Evolutionary conservation across 2,113 vertebrate species (phyloP), one percentile per base, ranked within the genome.

Genomic region (Daboia siamensis): DNA sequence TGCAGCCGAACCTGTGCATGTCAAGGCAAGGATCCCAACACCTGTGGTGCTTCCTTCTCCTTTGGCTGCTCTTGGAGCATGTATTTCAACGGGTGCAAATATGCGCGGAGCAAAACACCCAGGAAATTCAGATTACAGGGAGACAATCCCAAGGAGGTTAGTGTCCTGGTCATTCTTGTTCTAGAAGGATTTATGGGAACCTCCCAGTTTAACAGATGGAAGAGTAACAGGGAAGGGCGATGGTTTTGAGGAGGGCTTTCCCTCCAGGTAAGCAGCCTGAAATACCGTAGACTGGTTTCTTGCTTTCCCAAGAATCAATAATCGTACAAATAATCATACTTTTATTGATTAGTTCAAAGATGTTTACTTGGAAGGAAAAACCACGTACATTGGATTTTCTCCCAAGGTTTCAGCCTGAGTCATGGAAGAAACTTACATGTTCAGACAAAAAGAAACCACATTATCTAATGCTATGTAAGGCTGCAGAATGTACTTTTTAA

Each of bases 21-120:
- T 96, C 99, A 99, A 94, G 99, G 99, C 95, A 99, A 99, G 94
- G 99, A 99, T 96, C 95, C 98, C 29, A 99, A 99, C 90, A 98
- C 97, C 92, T 99, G 98, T 0, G 99, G 99, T 0, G 99, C 99
- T 92, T 99, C 99, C 94, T 99, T 99, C 97, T 99, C 99, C 94
- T 99, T 99, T 0, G 99, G 99, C 93, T 99, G 99, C 93, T 99
- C 99, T 56, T 99, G 99, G 99, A 99, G 99, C 96, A 99, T 99
- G 99, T 99, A 99, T 95, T 99, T 99, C 94, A 99, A 99, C 0
- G 99, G 99, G 94, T 99, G 99, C 97, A 99, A 99, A 91, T 99
- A 99, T 0, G 99, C 99, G 20, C 98, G 99, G 46, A 99, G 99
- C 97, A 99, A 99, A 97, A 97, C 96, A 0, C 99, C 99, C 1